Evolutionary conservation across 2,888 invertebrate species (phyloP).

Genomic region (Megalurothrips usitatus): DNA sequence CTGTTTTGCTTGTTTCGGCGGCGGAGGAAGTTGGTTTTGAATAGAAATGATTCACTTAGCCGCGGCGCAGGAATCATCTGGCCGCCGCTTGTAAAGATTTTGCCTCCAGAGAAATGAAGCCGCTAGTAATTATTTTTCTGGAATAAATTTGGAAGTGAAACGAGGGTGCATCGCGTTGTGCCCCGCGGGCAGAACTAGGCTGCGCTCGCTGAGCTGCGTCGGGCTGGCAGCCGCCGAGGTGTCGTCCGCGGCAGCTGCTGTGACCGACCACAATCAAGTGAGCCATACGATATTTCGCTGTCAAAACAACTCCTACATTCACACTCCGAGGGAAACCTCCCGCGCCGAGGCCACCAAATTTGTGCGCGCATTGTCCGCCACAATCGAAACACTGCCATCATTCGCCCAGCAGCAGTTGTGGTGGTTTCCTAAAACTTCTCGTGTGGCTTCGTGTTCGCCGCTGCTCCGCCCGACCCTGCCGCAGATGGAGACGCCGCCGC

Average conservation of each 20-base stretch:
- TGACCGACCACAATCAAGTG: not conserved
- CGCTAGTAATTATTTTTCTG: not conserved
- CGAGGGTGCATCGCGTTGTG: not conserved
- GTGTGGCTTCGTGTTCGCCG: too few relatives aligned
- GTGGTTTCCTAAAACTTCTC: too few relatives aligned
- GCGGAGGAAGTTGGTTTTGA: not conserved
- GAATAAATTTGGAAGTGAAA: not conserved
- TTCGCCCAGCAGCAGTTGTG: too few relatives aligned
- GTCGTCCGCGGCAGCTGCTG: not conserved
- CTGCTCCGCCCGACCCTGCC: not conserved
- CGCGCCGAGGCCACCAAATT: constrained; percentile 1
- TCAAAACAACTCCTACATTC: constrained; percentile 1
- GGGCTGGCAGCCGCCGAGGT: not conserved
- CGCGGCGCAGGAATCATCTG: not conserved
- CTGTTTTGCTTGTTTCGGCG: constrained; percentile 2
- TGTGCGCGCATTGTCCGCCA: not conserved
- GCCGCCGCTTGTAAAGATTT: not conserved
- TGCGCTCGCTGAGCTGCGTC: not conserved
- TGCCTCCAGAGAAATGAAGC: not conserved
- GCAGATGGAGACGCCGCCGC: not conserved
- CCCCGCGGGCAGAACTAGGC: not conserved
- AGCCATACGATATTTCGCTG: not conserved
- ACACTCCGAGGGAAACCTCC: not conserved
- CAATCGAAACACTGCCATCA: not conserved
- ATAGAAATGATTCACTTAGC: not conserved